A percentile compares a stretch with the other conserved stretches of the same genome.
These are phyloP conservation scores for Geococcyx californianus DNA, from an alignment of 2,113 vertebrate genomes.

Conservation along the genomic window DNA sequence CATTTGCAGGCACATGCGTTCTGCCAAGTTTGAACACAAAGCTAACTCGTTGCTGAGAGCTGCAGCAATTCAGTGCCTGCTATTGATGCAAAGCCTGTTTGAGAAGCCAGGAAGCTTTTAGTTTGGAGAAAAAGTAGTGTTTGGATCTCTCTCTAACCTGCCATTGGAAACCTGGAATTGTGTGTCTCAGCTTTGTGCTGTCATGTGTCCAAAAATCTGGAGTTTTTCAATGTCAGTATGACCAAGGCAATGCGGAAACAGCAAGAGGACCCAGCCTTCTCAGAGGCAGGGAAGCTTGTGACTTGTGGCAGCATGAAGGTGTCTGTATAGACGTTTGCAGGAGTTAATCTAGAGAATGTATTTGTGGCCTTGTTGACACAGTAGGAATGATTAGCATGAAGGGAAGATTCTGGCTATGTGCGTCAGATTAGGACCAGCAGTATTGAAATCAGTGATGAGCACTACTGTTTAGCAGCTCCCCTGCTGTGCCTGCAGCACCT, in stretches of 20 bases:
- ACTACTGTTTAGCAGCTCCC: neutral
- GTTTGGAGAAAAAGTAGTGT: neutral
- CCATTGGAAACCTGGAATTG: neutral
- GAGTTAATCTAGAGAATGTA: neutral
- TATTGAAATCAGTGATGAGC: neutral
- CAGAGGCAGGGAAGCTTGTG: neutral
- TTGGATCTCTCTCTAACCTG: neutral
- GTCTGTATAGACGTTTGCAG: neutral
- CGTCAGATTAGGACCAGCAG: neutral
- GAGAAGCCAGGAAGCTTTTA: neutral
- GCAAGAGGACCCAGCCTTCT: neutral
- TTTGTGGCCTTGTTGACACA: neutral
- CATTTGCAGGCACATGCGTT: fast-evolving
- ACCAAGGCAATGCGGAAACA: neutral
- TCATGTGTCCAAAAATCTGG: neutral
- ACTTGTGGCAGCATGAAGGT: neutral
- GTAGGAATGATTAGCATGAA: neutral
- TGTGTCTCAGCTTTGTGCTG: neutral
- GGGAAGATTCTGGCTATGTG: neutral
- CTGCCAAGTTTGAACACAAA: neutral
- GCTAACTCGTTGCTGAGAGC: neutral
- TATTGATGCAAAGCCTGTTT: neutral
- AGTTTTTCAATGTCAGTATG: neutral
- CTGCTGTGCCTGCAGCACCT: neutral
- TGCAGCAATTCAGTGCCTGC: neutral